Conservation (phyloP, 2,888 invertebrate species). For the Leptopilina myrica region DNA sequence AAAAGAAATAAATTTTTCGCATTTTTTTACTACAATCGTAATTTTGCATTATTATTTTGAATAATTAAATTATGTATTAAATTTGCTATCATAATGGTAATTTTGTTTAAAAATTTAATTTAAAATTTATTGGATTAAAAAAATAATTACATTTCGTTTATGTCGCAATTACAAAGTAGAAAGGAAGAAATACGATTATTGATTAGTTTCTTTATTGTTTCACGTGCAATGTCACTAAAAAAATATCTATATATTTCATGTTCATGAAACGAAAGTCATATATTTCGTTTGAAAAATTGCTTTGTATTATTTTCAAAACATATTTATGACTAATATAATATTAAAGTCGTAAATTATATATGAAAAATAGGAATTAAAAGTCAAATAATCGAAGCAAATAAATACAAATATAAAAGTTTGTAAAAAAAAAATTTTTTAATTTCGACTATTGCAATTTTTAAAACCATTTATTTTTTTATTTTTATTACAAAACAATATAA, state of each 20-base stretch:
- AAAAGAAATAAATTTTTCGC: no score
- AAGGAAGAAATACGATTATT: neutral
- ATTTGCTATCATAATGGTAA: no score
- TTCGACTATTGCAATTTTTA: no score
- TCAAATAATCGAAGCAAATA: neutral
- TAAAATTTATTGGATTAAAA: neutral
- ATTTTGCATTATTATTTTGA: no score
- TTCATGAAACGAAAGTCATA: conserved; percentile 8
- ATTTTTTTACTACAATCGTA: no score
- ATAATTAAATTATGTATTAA: no score
- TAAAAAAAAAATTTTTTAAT: no score
- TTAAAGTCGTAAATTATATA: conserved; percentile 19
- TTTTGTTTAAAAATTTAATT: neutral
- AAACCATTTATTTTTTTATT: no score
- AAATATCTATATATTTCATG: conserved; percentile 11
- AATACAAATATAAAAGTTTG: neutral
- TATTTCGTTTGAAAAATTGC: conserved; percentile 17
- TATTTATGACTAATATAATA: conserved; percentile 15
- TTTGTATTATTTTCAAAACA: conserved; percentile 19
- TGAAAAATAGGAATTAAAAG: neutral
- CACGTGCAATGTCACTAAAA: conserved; percentile 28
- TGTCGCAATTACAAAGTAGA: neutral
- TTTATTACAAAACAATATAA: no score
- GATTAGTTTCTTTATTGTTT: conserved; percentile 17
- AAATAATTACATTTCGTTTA: neutral